Base-by-base conservation (phyloP, 2,113 vertebrate species). In the Hydrochoerus hydrochaeris region DNA sequence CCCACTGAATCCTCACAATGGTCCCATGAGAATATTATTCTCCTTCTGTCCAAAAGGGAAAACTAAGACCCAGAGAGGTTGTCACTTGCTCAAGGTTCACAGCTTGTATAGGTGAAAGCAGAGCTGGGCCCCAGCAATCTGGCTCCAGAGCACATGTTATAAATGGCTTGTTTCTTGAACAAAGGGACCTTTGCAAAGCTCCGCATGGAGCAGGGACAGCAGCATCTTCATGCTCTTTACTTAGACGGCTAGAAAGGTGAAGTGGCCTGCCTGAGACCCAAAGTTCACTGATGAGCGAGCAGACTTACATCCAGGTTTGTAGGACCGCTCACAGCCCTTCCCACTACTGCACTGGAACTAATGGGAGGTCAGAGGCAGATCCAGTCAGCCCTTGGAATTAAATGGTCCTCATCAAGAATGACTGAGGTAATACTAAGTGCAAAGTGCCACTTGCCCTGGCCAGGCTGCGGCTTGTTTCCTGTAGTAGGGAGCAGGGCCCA, bases 141-240 rank as follows among this genome's bases (percentile, higher is more conserved):
- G 57, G 77, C n/a, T 57, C 7, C 83, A 88, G 84, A n/a, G 54
- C 1, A 24, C 3, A 2, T 6, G 19, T 32, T 65, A 88, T 85
- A 58, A 85, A 32, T 8, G 1, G 30, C 73, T 71, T 9, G 26
- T 32, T 54, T 35, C 63, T 49, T 28, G 26, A 67, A 13, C 63
- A 35, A 0, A 8, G 62, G 44, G 12, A 30, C 49, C 49, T 89
- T 28, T 6, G 67, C 24, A 11, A n/a, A 6, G 65, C 35, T 19
- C 63, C 28, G 1, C 0, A 9, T 10, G 60, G 20, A 8, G 49
- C 1, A 28, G 14, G 30, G 1, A 41, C 11, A 11, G 1, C 8
- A 41, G 10, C 0, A 16, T 14, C 28, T 32, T 85, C 38, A 10
- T 0, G 2, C 10, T 22, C 44, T 62, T 75, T 63, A 13, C 65